Percentiles rank a stretch among this genome's conserved stretches.
These are phyloP conservation scores for Eufriesea mexicana DNA, from an alignment of 1,140 invertebrate species.

Conservation along the genomic window DNA sequence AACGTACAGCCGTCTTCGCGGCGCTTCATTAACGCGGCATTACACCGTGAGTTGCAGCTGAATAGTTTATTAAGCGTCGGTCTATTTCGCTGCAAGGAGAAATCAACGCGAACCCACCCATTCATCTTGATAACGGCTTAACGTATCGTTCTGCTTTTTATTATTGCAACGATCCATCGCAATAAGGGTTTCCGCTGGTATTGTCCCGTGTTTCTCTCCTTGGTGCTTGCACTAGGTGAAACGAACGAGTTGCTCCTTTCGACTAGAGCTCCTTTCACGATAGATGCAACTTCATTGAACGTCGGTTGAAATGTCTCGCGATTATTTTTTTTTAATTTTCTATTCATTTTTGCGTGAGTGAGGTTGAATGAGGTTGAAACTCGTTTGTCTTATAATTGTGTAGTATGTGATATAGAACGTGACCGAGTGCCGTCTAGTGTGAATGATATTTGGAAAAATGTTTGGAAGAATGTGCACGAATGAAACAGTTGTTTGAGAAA, in stretches of 20 bases:
- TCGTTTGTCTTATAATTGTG: too few relatives aligned
- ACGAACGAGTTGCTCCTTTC: neutral
- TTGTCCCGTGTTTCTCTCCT: neutral
- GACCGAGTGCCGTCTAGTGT: too few relatives aligned
- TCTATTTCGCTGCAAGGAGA: neutral
- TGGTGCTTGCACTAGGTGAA: neutral
- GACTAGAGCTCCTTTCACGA: neutral
- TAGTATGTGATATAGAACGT: too few relatives aligned
- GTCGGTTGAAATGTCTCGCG: too few relatives aligned
- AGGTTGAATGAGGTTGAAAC: too few relatives aligned
- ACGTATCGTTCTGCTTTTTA: neutral
- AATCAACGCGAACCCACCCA: neutral
- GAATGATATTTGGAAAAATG: too few relatives aligned
- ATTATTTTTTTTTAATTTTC: too few relatives aligned
- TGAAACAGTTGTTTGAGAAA: too few relatives aligned
- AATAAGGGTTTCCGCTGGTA: neutral
- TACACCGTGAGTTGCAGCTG: neutral
- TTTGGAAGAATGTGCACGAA: too few relatives aligned
- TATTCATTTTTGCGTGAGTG: too few relatives aligned
- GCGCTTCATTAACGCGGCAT: neutral
- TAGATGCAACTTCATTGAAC: too few relatives aligned
- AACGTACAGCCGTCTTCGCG: neutral
- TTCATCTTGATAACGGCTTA: neutral
- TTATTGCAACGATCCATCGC: neutral
- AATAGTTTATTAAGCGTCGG: neutral